Evolutionary conservation across 1,140 invertebrate species (phyloP).

Genomic region (Lasioglossum baleicum): DNA sequence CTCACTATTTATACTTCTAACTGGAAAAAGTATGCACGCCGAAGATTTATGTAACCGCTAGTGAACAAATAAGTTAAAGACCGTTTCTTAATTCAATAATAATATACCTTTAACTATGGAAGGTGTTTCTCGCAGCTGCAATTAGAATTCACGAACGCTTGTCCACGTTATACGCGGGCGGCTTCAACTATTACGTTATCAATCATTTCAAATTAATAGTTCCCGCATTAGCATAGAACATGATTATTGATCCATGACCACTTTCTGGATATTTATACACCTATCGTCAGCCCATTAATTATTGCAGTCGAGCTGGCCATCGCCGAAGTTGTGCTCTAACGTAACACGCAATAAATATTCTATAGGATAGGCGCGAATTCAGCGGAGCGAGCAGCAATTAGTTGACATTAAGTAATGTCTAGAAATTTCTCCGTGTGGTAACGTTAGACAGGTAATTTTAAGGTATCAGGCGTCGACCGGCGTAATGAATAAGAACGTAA

Average conservation of each 20-base stretch:
- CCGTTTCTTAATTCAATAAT: neutral
- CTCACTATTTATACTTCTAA: neutral
- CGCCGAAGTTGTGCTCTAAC: slow-evolving; percentile 31
- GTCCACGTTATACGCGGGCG: neutral
- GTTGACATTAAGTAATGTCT: slow-evolving; percentile 40
- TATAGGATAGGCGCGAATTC: slow-evolving; percentile 22
- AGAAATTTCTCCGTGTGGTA: neutral
- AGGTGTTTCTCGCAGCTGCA: neutral
- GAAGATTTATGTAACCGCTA: no score
- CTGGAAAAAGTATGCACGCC: no score
- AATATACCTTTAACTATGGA: neutral
- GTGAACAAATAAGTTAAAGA: neutral
- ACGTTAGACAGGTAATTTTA: neutral
- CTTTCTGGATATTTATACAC: slow-evolving; percentile 46
- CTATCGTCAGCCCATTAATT: slow-evolving; percentile 45
- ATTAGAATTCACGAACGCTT: neutral
- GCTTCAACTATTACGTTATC: slow-evolving; percentile 6
- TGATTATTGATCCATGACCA: slow-evolving; percentile 32
- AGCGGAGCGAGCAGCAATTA: slow-evolving; percentile 35
- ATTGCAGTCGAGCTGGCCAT: slow-evolving; percentile 15
- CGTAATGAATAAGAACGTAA: slow-evolving; percentile 6
- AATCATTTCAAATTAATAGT: slow-evolving; percentile 30
- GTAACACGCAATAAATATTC: slow-evolving; percentile 37
- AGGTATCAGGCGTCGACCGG: neutral
- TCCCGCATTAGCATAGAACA: slow-evolving; percentile 16